A percentile compares a stretch with the other conserved stretches of the same genome.
These are phyloP conservation scores for Lasioglossum vierecki DNA, from an alignment of 2,888 invertebrate species.

Conservation along the genomic window DNA sequence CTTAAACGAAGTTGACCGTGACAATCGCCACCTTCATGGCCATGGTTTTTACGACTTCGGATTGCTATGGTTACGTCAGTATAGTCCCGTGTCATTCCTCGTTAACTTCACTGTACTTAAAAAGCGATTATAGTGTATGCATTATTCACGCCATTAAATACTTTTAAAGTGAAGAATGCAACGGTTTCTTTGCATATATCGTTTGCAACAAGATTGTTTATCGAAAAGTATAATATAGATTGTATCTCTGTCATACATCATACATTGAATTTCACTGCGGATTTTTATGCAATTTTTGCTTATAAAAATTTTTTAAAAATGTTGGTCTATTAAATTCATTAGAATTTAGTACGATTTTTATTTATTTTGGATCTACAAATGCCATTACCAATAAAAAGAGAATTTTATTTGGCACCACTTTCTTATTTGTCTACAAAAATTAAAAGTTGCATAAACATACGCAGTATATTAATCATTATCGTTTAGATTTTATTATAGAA, in stretches of 20 bases:
- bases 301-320: too few relatives aligned
- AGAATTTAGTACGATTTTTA: too few relatives aligned
- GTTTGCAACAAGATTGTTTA: background rate
- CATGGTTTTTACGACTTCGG: constrained; percentile 46
- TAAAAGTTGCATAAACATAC: too few relatives aligned
- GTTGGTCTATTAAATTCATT: too few relatives aligned
- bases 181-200: background rate
- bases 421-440: too few relatives aligned
- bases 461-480: background rate
- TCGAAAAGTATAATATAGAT: background rate
- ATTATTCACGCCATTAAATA: background rate
- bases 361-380: too few relatives aligned
- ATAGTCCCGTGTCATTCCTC: constrained; percentile 24
- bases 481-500: background rate
- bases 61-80: constrained; percentile 37
- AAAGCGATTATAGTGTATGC: background rate
- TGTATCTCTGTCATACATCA: too few relatives aligned
- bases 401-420: too few relatives aligned
- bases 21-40: constrained; percentile 66
- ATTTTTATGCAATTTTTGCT: too few relatives aligned
- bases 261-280: too few relatives aligned
- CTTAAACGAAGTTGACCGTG: constrained; percentile 57
- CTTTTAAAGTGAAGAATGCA: background rate
- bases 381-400: too few relatives aligned
- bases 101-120: constrained; percentile 5